Evolutionary conservation across 2,888 invertebrate genomes (phyloP).

Genomic region (Colostygia pectinataria): DNA sequence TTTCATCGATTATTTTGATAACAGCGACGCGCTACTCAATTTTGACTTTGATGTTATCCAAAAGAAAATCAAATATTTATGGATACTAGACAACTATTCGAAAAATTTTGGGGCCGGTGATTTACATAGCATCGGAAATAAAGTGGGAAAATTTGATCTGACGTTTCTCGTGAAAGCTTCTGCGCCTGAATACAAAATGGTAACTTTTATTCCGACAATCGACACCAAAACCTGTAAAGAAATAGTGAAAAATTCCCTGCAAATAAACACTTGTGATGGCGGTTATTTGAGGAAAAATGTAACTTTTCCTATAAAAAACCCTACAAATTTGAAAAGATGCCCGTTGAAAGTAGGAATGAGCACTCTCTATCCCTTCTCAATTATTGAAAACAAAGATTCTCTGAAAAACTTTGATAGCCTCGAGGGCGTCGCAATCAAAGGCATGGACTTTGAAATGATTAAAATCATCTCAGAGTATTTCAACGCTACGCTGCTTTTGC

Average conservation of each 20-base stretch:
- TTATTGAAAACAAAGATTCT: slow-evolving; percentile 40
- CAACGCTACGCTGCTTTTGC: slow-evolving; percentile 53
- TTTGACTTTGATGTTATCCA: slow-evolving; percentile 34
- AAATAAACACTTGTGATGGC: slow-evolving; percentile 48
- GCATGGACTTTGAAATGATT: slow-evolving; percentile 59
- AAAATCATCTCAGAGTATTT: slow-evolving; percentile 59
- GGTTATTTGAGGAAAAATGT: slow-evolving; percentile 35
- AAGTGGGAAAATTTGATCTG: slow-evolving; percentile 42
- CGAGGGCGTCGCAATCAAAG: slow-evolving; percentile 33
- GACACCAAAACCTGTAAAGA: slow-evolving; percentile 47
- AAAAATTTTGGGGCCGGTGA: slow-evolving; percentile 25
- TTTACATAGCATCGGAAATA: slow-evolving; percentile 35
- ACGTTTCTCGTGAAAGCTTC: slow-evolving; percentile 44
- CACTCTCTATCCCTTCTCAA: slow-evolving; percentile 52
- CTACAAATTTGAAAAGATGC: slow-evolving; percentile 54
- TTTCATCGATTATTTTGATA: slow-evolving; percentile 38
- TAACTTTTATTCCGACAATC: slow-evolving; percentile 47
- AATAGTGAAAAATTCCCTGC: slow-evolving; percentile 26
- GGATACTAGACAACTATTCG: slow-evolving; percentile 37
- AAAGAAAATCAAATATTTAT: slow-evolving; percentile 42
- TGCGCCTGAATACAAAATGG: slow-evolving; percentile 30
- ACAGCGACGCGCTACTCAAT: slow-evolving; percentile 32
- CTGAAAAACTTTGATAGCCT: slow-evolving; percentile 50
- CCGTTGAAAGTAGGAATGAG: slow-evolving; percentile 57
- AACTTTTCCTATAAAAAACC: slow-evolving; percentile 49